Evolutionary conservation across 1,140 invertebrate species (phyloP).

Genomic region (Argopecten irradians): DNA sequence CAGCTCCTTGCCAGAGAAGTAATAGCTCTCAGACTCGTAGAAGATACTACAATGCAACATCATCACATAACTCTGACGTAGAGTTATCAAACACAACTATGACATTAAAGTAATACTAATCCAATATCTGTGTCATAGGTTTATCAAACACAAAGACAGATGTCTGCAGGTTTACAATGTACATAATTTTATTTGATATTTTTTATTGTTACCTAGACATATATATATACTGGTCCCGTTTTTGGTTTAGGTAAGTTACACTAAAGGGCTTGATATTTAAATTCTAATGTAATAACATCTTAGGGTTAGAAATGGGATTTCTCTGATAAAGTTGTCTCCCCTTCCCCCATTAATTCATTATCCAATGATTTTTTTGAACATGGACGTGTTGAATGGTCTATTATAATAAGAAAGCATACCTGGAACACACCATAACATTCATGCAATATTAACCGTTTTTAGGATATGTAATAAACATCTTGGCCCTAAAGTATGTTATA

Average conservation of each 20-base stretch:
- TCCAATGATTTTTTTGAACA: too few species aligned
- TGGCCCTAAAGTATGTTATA: neutral
- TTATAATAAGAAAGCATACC: neutral
- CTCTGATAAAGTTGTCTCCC: too few species aligned
- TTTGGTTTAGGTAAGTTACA: too few species aligned
- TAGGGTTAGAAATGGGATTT: too few species aligned
- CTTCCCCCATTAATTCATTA: too few species aligned
- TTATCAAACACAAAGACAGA: neutral
- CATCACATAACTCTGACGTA: neutral
- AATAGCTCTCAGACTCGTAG: slow-evolving; percentile 92
- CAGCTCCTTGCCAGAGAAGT: slow-evolving; percentile 78
- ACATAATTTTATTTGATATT: neutral
- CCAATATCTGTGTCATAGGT: neutral
- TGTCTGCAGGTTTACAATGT: neutral
- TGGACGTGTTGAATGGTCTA: too few species aligned
- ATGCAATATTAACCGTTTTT: neutral
- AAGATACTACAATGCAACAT: slow-evolving; percentile 81
- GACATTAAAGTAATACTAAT: too few species aligned
- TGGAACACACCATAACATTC: neutral
- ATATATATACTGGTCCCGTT: neutral
- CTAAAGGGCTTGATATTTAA: too few species aligned
- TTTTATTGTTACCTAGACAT: neutral
- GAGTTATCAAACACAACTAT: too few species aligned
- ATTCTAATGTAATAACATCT: too few species aligned
- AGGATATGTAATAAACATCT: neutral